These are phyloP conservation scores for Vesta saturnalis DNA, from an alignment of 2,888 invertebrate genomes.

Conservation along the genomic window DNA sequence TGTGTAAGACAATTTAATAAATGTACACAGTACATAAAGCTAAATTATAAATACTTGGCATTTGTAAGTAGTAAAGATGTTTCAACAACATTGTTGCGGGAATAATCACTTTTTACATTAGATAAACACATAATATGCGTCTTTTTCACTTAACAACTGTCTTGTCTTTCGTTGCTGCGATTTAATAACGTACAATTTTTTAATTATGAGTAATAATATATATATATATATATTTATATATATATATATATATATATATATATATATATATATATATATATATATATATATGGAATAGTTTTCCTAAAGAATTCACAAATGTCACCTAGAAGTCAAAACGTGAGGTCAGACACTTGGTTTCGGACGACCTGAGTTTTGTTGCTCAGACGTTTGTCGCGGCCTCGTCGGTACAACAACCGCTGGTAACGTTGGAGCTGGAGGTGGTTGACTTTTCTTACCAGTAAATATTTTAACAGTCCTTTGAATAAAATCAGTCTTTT, in stretches of 20 bases:
- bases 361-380: slow-evolving; percentile 46
- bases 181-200: slow-evolving; percentile 46
- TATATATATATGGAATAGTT: slow-evolving; percentile 58
- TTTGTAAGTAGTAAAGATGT: slow-evolving; percentile 38
- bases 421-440: slow-evolving; percentile 57
- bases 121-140: slow-evolving; percentile 58
- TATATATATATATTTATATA: too few relatives aligned
- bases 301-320: slow-evolving; percentile 52
- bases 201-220: slow-evolving; percentile 45
- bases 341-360: slow-evolving; percentile 60
- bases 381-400: slow-evolving; percentile 46
- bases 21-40: slow-evolving; percentile 61
- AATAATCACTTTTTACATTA: slow-evolving; percentile 45
- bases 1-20: slow-evolving; percentile 35
- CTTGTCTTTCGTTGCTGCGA: slow-evolving; percentile 53
- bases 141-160: slow-evolving; percentile 43
- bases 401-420: slow-evolving; percentile 59
- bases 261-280: too few relatives aligned
- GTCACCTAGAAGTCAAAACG: slow-evolving; percentile 59
- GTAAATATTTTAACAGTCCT: slow-evolving; percentile 64
- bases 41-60: slow-evolving; percentile 46
- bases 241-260: too few relatives aligned
- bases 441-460: slow-evolving; percentile 54
- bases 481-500: slow-evolving; percentile 65
- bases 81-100: slow-evolving; percentile 31